Base-by-base conservation (phyloP, 2,888 invertebrate genomes). In the Harpagoxenus sublaevis region DNA sequence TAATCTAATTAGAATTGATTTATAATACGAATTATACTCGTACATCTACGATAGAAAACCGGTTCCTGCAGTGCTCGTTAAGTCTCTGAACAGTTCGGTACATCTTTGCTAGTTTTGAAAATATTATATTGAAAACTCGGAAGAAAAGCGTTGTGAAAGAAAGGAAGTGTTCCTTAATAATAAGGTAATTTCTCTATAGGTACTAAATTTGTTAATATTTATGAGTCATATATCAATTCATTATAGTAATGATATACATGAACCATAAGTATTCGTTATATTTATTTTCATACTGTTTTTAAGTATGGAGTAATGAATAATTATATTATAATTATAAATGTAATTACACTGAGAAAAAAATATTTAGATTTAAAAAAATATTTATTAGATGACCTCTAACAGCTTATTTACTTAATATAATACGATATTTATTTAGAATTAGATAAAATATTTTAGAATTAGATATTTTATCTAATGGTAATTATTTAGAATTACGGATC, bases 331-430 rank as follows among this genome's bases (percentile, higher is more conserved):
- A 51, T 51, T 51, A 51, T 2, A 66, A 48, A 23, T 23, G 23
- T 23, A 23, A 23, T 23, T 23, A 23, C 23, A 23, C 23, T 23
- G 23, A 23, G 23, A 23, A 23, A 23, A 0, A 23, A 23, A 23
- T 23, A 23, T 23, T 23, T 23, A 23, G 23, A 23, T 23, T 23
- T 23, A 23, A 23, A 23, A 23, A 23, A 23, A 23, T 23, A 23
- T 23, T 23, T 23, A 23, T 23, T 23, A 23, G 23, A 23, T 23
- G 23, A 0, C 23, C 23, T 23, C 23, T 12, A 28, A n/a, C 96
- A 84, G 96, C 95, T 23, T 23, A 23, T 23, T 23, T 23, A 23
- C 23, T 23, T 23, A 23, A 23, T 23, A 23, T 23, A 23, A 23
- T 23, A 23, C 23, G 0, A 23, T 23, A 23, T 23, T 23, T 23